phyloP scores from a whole-genome alignment of 2,113 vertebrate genomes.

The Caloenas nicobarica region DNA sequence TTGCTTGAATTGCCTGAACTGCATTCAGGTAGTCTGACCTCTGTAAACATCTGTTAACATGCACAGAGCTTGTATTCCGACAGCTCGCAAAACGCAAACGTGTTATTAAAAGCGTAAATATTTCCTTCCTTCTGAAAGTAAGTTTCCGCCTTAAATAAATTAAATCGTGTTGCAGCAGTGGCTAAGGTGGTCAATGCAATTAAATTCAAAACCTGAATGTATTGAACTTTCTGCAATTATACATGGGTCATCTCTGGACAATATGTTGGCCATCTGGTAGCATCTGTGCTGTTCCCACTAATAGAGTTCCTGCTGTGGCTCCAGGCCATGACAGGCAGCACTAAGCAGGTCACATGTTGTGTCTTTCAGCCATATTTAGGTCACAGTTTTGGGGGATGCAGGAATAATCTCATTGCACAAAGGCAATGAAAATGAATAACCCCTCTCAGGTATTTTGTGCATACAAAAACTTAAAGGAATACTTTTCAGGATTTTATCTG shows the following conservation, averaged over 20 bases:
- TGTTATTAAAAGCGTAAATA: slow-evolving; percentile 54
- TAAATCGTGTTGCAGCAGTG: slow-evolving; percentile 74
- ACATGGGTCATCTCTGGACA: slow-evolving; percentile 93
- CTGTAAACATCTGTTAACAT: slow-evolving; percentile 61
- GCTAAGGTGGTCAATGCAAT: slow-evolving; percentile 88
- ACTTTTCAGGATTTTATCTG: slow-evolving; percentile 55
- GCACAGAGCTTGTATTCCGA: background rate
- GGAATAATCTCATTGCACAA: slow-evolving; percentile 82
- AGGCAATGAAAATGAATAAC: slow-evolving; percentile 79
- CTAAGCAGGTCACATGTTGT: slow-evolving; percentile 96
- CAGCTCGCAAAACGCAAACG: background rate
- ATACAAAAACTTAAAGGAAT: slow-evolving; percentile 52
- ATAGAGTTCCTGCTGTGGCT: slow-evolving; percentile 87
- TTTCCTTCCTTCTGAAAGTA: slow-evolving; percentile 28
- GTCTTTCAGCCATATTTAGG: slow-evolving; percentile 99
- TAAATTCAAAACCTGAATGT: slow-evolving; percentile 89
- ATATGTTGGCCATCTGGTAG: slow-evolving; percentile 97
- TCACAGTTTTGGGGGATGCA: slow-evolving; percentile 85
- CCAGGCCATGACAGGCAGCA: slow-evolving; percentile 81
- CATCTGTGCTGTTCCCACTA: slow-evolving; percentile 92
- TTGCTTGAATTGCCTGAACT: slow-evolving; percentile 50
- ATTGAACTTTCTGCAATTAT: slow-evolving; percentile 94
- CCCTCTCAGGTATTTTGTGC: slow-evolving; percentile 67
- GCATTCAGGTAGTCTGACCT: slow-evolving; percentile 62
- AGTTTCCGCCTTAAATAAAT: slow-evolving; percentile 86